Base-by-base conservation (phyloP, 2,797 vertebrate species). In the Allobates femoralis region DNA sequence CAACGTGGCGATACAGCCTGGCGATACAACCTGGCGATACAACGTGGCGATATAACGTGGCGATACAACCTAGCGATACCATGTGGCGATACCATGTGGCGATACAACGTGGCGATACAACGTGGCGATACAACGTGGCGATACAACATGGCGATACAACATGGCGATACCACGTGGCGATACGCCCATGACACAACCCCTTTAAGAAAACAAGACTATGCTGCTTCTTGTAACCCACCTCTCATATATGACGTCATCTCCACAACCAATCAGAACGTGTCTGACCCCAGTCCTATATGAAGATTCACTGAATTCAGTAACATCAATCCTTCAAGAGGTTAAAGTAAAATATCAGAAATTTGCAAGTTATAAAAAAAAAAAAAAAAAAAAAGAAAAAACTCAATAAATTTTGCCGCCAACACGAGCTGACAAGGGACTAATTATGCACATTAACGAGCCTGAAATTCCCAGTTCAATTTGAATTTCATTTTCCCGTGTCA, bases 381-480 rank as follows among this genome's bases (percentile, higher is more conserved):
- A 10, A 15, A 18, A 18, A 18, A 18, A 53, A 53, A 53, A 51
- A 5, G 37, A 41, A 67, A 67, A 32, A 1, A 66, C 11, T 21
- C 50, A 32, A 79, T 79, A 79, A 58, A 79, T 79, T 58, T 79
- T 55, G 18, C 53, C 28, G 4, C 15, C 28, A 19, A 18, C 23
- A 3, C 30, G 26, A 67, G 28, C 64, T 32, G 30, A 67, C 64
- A 16, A 67, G 64, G 64, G 64, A 64, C 28, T 67, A 32, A 28
- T 71, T 71, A 81, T 88, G 21, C 71, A 74, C 71, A 46, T 78
- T 41, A 56, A 34, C 30, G 26, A 71, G 34, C 79, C 79, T 50
- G 60, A 66, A 66, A 64, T 50, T 41, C 58, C 60, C 69, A 71
- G 90, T 90, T 89, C 88, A 90, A 89, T 90, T 90, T 81, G 88